These are phyloP conservation scores for Luperina nickerlii DNA, from an alignment of 2,888 invertebrate genomes.

Conservation along the genomic window DNA sequence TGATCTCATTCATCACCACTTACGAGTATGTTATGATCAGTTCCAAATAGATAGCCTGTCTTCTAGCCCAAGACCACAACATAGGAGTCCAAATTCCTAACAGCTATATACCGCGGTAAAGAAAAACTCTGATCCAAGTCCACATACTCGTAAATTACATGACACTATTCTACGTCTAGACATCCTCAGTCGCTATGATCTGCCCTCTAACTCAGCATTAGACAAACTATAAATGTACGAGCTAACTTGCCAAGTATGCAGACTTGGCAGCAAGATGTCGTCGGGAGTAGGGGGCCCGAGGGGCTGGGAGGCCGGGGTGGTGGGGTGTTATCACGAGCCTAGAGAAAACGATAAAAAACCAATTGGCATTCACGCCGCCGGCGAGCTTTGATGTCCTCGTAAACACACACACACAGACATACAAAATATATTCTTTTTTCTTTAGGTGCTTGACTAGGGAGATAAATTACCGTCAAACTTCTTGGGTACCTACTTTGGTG, in stretches of 20 bases:
- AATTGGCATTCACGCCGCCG: constrained; percentile 81
- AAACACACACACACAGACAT: constrained; percentile 68
- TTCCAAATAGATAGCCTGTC: background rate
- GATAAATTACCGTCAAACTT: constrained; percentile 55
- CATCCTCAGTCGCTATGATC: constrained; percentile 12
- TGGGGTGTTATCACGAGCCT: constrained; percentile 71
- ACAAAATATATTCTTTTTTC: constrained; percentile 28
- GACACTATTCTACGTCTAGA: constrained; percentile 25
- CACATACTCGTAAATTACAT: background rate
- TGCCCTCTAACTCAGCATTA: constrained; percentile 45
- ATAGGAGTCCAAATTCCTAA: background rate
- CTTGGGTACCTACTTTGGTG: constrained; percentile 13
- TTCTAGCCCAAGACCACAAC: background rate
- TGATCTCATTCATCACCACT: no score
- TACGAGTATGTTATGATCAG: background rate
- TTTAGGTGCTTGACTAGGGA: constrained; percentile 22
- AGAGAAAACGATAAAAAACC: constrained; percentile 85
- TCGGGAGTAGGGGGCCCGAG: constrained; percentile 18
- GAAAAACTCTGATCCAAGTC: background rate
- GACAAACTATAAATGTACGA: constrained; percentile 46
- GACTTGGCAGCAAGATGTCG: constrained; percentile 54
- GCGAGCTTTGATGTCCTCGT: constrained; percentile 81
- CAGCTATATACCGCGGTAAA: background rate
- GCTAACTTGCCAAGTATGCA: constrained; percentile 52
- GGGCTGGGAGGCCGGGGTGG: background rate